Percentiles rank a stretch among this genome's conserved stretches.
Evolutionary conservation across 2,888 invertebrate species (phyloP).

Genomic region (Stenichneumon culpator): DNA sequence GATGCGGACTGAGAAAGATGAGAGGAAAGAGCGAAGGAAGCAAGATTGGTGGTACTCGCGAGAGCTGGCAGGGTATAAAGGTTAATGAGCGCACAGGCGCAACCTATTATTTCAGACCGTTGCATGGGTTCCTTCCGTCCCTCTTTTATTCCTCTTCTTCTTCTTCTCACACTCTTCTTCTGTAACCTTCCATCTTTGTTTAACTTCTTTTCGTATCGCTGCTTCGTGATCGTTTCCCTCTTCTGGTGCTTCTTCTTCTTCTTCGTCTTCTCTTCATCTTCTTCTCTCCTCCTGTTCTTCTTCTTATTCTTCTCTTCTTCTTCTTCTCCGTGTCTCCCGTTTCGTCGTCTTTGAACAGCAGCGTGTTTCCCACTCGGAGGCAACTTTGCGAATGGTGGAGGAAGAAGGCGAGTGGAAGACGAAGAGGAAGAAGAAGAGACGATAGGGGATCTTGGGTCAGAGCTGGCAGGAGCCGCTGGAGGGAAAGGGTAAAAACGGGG

Average conservation of each 20-base stretch:
- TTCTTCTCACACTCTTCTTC: slow-evolving; percentile 50
- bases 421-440: slow-evolving; percentile 40
- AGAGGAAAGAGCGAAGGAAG: slow-evolving; percentile 74
- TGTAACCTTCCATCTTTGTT: slow-evolving; percentile 42
- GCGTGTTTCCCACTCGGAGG: slow-evolving; percentile 51
- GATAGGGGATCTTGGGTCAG: slow-evolving; percentile 52
- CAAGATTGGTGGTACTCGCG: slow-evolving; percentile 83
- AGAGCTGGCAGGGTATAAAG: slow-evolving; percentile 83
- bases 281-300: slow-evolving; percentile 63
- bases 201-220: slow-evolving; percentile 58
- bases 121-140: slow-evolving; percentile 70
- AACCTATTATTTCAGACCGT: slow-evolving; percentile 85
- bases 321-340: slow-evolving; percentile 67
- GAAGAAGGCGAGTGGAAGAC: slow-evolving; percentile 15
- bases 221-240: slow-evolving; percentile 66
- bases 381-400: slow-evolving; percentile 32
- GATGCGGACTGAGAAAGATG: slow-evolving; percentile 26
- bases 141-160: slow-evolving; percentile 51
- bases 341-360: slow-evolving; percentile 67
- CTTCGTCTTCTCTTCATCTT: slow-evolving; percentile 68
- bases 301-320: slow-evolving; percentile 62
- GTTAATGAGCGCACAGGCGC: slow-evolving; percentile 85
- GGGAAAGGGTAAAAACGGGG: slow-evolving; percentile 66
- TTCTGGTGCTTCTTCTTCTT: slow-evolving; percentile 59
- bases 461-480: slow-evolving; percentile 48